A percentile compares a stretch with the other conserved stretches of the same genome.
Conservation (phyloP, 37 sponge, comb jelly and placozoan species). For the Tethya wilhelma region DNA sequence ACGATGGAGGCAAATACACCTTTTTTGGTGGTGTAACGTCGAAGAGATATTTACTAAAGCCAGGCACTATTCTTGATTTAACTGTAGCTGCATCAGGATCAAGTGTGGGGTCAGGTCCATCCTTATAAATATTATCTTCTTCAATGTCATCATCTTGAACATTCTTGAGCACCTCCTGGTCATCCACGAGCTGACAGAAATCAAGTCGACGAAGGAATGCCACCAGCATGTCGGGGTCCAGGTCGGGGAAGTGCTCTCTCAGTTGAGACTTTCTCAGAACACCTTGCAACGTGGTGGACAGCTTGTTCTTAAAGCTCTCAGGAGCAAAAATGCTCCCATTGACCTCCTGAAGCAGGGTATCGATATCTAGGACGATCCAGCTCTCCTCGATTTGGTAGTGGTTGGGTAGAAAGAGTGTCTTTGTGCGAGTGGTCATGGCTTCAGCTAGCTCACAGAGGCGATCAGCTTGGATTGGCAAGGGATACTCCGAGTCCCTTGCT, state of each 20-base stretch:
- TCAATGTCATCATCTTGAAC: slow-evolving; percentile 1
- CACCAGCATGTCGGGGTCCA: slow-evolving; percentile 26
- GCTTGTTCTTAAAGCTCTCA: neutral
- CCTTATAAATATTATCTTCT: neutral
- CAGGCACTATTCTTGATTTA: neutral
- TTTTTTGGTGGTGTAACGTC: too few relatives aligned
- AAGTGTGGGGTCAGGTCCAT: neutral
- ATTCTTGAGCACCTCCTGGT: slow-evolving; percentile 33
- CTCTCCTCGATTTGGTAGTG: slow-evolving; percentile 1
- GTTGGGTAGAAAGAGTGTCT: slow-evolving; percentile 44
- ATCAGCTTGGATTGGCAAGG: slow-evolving; percentile 19
- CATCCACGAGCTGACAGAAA: slow-evolving; percentile 36
- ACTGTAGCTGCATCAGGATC: neutral
- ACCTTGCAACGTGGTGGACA: slow-evolving; percentile 9
- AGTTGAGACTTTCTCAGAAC: slow-evolving; percentile 28
- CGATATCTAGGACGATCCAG: slow-evolving; percentile 49
- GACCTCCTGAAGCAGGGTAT: slow-evolving; percentile 33
- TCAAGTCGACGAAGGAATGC: slow-evolving; percentile 41
- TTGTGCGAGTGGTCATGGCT: slow-evolving; percentile 12
- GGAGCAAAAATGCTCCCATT: slow-evolving; percentile 53
- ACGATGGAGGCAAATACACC: too few relatives aligned
- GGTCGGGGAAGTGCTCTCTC: slow-evolving; percentile 6
- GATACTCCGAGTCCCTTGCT: slow-evolving; percentile 15
- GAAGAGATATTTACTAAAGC: too few relatives aligned
- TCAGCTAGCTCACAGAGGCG: slow-evolving; percentile 45